Base-by-base conservation (phyloP, 2,797 vertebrate genomes). In the Dicrostonyx torquatus region DNA sequence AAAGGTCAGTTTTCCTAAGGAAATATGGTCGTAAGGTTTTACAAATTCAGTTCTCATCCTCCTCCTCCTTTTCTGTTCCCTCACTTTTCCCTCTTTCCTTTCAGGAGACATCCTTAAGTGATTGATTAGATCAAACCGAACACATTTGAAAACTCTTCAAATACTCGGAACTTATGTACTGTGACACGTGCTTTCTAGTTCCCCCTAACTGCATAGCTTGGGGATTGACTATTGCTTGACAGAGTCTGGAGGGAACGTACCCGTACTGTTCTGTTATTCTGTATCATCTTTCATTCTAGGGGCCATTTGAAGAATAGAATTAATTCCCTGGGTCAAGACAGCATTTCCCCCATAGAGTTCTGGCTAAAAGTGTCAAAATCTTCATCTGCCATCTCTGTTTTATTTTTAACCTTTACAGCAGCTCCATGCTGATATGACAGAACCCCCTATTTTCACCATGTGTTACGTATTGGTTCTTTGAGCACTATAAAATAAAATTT, bases 1-100 rank as follows among this genome's bases (percentile, higher is more conserved):
- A 73, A 87, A 70, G 78, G 15, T 29, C 18, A 90, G 64, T 96
- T 93, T 91, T 62, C 29, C 48, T 96, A 78, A 87, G 83, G 84
- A 87, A 87, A 78, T 84, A 83, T 84, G 78, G 22, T 84, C 26
- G 60, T 85, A 70, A 93, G 26, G 9, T 58, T 43, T 50, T 66
- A 66, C 60, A 64, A 73, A 70, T 88, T 58, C 55, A 70, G 6
- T 91, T 70, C 55, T 37, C 6, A 12, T 76, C 55, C 4, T 77
- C 62, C 4, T 77, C 31, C 2, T 50, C 34, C 79, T 29, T 82
- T 77, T 8, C 31, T 58, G 4, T 24, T 53, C 5, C 66, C 83
- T 43, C 1, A 50, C 5, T 37, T 24, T 92, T 78, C 78, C 45
- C 53, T 72, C 93, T 8, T 60, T 87, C 13, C 1, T 76, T 88